Evolutionary conservation across 1,140 invertebrate genomes (phyloP), one percentile per base, ranked within the genome.

Genomic region (Lepidurus packardi): DNA sequence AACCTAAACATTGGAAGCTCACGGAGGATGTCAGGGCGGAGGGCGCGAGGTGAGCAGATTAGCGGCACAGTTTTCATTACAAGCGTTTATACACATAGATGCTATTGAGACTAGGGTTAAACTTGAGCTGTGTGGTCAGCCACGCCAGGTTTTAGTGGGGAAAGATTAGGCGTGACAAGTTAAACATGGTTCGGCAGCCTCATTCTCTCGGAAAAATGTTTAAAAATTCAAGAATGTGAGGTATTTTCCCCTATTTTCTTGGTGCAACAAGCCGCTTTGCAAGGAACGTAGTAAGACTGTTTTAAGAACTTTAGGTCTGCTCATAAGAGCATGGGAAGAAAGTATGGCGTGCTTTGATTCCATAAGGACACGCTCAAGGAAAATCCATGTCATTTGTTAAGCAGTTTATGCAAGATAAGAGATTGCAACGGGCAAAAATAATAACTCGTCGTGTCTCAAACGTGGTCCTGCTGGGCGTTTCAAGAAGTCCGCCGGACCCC

Each of bases 311-410:
- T 34, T 4, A 34, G 34, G 4, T 34, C 34, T 34, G 34, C 34
- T 34, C 34, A 34, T n/a, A 65, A 21, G 53, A 65, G 53, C 8
- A 65, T 65, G 53, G 21, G 53, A 65, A 21, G 21, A 65, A 65
- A 65, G 53, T 65, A 65, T 65, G 53, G 53, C 53, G 21, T 65
- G 53, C 21, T 65, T 65, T 65, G 53, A 65, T 65, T 65, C 16
- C 53, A 65, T 65, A 65, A 65, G 53, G 53, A 65, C 9, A 65
- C 53, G 53, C 53, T 65, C 53, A 65, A 65, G 53, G 53, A 65
- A 65, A 65, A 65, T 65, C 21, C 53, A 21, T 65, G 53, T 65
- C 53, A 65, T 65, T 65, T 65, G 53, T 65, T 65, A 13, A 65
- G 13, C 53, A 65, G 53, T 65, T 9, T 65, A 65, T 65, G 53